Evolutionary conservation across 1,140 invertebrate genomes (phyloP).

Genomic region (Phenacoccus solenopsis): DNA sequence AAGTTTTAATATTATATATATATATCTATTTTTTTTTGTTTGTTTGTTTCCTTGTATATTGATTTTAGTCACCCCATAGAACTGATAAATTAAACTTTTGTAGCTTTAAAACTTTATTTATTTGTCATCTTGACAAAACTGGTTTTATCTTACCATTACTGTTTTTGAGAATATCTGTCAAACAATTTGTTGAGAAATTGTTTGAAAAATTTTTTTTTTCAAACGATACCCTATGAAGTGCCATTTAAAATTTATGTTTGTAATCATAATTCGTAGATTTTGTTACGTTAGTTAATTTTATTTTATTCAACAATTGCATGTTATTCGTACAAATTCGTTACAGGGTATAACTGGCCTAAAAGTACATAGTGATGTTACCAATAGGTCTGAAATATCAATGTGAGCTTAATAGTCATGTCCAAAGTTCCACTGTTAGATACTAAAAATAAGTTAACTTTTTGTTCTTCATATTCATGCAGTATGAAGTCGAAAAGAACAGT

Average conservation of each 20-base stretch:
- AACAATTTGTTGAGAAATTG: not conserved
- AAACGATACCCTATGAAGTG: not conserved
- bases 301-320: not conserved
- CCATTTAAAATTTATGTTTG: not conserved
- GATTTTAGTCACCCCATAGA: constrained; percentile 8
- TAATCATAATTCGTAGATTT: not conserved
- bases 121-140: not conserved
- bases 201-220: not conserved
- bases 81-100: constrained; percentile 11
- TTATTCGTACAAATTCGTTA: not conserved
- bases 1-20: not conserved
- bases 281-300: not conserved
- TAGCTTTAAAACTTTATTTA: constrained; percentile 13
- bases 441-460: not conserved
- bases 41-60: not conserved
- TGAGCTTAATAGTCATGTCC: not conserved
- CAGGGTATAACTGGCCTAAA: not conserved
- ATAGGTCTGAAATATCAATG: not conserved
- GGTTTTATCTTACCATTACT: not conserved
- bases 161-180: not conserved
- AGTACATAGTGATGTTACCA: not conserved
- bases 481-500: not conserved
- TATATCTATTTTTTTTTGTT: constrained; percentile 6
- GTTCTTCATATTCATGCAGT: not conserved
- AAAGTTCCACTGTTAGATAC: not conserved